A percentile compares a stretch with the other conserved stretches of the same genome.
phyloP scores from a whole-genome alignment of 1,140 invertebrate species.

The Araneus ventricosus region DNA sequence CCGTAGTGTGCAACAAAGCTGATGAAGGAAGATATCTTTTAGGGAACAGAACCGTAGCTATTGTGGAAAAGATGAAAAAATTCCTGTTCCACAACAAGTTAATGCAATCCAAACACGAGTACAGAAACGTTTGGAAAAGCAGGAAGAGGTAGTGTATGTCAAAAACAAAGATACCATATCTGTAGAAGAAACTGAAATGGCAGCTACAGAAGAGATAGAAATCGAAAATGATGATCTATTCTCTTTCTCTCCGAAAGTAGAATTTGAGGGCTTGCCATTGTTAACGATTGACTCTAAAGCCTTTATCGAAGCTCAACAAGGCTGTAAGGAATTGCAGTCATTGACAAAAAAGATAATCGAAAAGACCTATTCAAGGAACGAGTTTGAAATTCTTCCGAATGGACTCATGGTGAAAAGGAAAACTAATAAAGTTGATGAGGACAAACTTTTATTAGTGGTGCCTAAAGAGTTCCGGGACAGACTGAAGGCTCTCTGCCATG shows the following conservation, averaged over 20 bases:
- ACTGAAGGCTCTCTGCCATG: too few species aligned
- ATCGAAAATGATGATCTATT: not conserved
- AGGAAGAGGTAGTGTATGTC: not conserved
- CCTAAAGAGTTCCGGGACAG: too few species aligned
- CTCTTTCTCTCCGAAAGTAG: too few species aligned
- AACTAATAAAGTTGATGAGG: not conserved
- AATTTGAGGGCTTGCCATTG: not conserved
- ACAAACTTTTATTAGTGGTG: not conserved
- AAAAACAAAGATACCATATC: too few species aligned
- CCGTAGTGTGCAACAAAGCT: not conserved
- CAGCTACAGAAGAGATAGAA: not conserved
- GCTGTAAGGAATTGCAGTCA: not conserved
- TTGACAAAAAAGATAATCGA: not conserved
- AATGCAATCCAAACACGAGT: not conserved
- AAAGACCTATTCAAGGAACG: not conserved
- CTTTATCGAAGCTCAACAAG: not conserved
- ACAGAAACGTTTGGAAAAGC: not conserved
- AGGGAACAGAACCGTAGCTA: not conserved
- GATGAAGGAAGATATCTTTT: conserved; percentile 15
- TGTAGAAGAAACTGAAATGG: not conserved
- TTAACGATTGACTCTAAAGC: not conserved
- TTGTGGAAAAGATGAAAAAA: not conserved
- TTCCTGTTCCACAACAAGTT: not conserved
- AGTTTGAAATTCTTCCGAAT: not conserved
- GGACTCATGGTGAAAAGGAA: not conserved